A percentile compares a stretch with the other conserved stretches of the same genome.
phyloP scores from a whole-genome alignment of 2,113 vertebrate species.

The Amazona vittata region DNA sequence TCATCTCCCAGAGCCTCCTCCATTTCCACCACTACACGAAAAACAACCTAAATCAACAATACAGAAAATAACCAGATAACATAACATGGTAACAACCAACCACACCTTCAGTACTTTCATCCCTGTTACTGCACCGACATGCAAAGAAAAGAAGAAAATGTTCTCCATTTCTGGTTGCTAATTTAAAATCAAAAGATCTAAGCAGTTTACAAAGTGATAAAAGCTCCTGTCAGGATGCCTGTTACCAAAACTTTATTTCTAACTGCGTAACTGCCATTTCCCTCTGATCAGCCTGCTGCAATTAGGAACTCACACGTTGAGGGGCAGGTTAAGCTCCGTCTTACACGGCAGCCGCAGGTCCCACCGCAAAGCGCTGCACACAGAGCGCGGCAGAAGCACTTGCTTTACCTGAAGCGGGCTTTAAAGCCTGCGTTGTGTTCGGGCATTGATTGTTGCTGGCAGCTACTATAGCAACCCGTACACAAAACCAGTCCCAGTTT shows the following conservation, averaged over 20 bases:
- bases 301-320: background rate
- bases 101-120: background rate
- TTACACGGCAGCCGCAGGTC: background rate
- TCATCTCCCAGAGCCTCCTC: slow-evolving; percentile 16
- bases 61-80: background rate
- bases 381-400: background rate
- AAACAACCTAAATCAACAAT: background rate
- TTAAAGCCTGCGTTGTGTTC: background rate
- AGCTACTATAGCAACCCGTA: slow-evolving; percentile 47
- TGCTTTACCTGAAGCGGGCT: accelerated
- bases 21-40: slow-evolving; percentile 1
- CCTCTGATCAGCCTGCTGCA: background rate
- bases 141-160: background rate
- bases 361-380: background rate
- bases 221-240: background rate
- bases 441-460: background rate
- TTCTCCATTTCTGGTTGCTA: background rate
- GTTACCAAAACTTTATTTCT: background rate
- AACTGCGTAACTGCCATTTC: background rate
- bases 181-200: background rate
- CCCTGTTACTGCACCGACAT: background rate
- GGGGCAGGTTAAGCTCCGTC: background rate
- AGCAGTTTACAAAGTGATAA: background rate
- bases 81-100: background rate
- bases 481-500: slow-evolving; percentile 7